phyloP scores from a whole-genome alignment of 2,888 invertebrate genomes.

The Pachymerium ferrugineum region DNA sequence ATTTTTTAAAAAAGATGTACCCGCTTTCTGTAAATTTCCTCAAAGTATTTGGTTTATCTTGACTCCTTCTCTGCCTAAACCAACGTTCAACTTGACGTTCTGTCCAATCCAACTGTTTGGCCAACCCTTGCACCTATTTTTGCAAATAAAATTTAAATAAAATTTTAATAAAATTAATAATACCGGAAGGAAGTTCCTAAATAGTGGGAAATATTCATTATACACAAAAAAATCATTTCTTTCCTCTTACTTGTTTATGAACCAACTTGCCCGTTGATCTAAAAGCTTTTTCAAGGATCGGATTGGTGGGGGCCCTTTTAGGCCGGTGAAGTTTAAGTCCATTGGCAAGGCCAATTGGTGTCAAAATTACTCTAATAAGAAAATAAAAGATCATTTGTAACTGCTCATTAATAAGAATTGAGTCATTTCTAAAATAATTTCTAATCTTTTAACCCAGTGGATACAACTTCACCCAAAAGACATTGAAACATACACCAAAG shows the following conservation, averaged over 20 bases:
- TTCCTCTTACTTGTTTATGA: conserved; percentile 67
- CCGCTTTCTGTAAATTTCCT: conserved; percentile 87
- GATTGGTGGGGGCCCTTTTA: conserved; percentile 67
- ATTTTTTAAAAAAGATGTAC: conserved; percentile 40
- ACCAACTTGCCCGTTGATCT: conserved; percentile 61
- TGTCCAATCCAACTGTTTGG: conserved; percentile 75
- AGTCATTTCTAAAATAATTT: too few species aligned
- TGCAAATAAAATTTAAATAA: too few species aligned
- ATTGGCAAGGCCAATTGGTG: conserved; percentile 70
- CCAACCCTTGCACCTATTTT: conserved; percentile 65
- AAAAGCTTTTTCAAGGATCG: conserved; percentile 71
- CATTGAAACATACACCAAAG: too few species aligned
- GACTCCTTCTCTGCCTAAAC: conserved; percentile 75
- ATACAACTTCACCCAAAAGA: too few species aligned
- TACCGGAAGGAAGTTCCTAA: conserved; percentile 34
- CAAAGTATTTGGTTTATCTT: conserved; percentile 81
- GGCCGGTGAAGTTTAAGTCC: conserved; percentile 73
- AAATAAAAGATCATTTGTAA: too few species aligned
- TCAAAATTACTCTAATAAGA: conserved; percentile 37
- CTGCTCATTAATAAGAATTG: too few species aligned
- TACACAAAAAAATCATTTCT: too few species aligned
- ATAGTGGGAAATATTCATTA: too few species aligned
- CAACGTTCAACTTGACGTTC: conserved; percentile 86
- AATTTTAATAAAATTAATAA: too few species aligned
- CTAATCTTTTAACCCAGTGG: too few species aligned